Percentiles rank a stretch among this genome's conserved stretches.
These are phyloP conservation scores for Rhinatrema bivittatum DNA, from an alignment of 2,797 vertebrate genomes.

Conservation along the genomic window DNA sequence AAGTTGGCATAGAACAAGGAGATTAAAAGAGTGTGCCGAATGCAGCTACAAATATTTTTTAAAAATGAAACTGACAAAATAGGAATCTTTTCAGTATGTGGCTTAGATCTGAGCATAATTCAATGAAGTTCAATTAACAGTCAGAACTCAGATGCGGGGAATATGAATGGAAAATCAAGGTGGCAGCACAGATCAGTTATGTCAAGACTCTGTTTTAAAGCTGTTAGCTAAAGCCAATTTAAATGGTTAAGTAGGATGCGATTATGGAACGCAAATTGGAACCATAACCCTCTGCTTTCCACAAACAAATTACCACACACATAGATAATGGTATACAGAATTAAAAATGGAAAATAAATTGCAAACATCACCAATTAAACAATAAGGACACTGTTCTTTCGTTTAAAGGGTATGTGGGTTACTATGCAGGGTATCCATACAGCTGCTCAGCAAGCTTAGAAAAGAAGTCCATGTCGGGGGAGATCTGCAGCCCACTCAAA, in stretches of 20 bases:
- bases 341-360: constrained; percentile 1
- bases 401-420: not conserved
- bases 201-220: no score
- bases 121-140: no score
- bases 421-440: not conserved
- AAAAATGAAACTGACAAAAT: no score
- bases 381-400: not conserved
- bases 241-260: constrained; percentile 5
- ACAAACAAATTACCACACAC: constrained; percentile 1
- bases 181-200: no score
- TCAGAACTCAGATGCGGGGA: no score
- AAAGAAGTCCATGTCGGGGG: constrained; percentile 10
- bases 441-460: constrained; percentile 3
- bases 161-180: no score
- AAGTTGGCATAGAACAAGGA: no score
- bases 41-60: no score
- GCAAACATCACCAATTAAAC: constrained; percentile 2
- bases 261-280: constrained; percentile 15
- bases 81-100: no score
- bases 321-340: not conserved
- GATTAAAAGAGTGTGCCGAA: no score
- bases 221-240: not conserved
- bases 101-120: no score
- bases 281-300: constrained; percentile 1
- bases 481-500: constrained; percentile 8